Evolutionary conservation across 2,888 invertebrate genomes (phyloP).

Genomic region (Amblyjoppa fuscipennis): DNA sequence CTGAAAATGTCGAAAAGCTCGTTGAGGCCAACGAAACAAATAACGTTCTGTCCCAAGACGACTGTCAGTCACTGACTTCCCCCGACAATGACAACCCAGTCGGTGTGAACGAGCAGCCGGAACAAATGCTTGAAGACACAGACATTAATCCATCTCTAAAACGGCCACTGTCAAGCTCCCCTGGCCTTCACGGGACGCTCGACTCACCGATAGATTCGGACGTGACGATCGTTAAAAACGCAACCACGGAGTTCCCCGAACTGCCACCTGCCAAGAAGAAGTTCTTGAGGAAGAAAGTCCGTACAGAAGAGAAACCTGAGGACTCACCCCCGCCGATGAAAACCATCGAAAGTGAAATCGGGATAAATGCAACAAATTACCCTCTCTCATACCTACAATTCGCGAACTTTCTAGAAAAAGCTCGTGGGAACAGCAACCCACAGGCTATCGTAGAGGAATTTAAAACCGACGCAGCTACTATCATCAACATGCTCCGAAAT

Average conservation of each 20-base stretch:
- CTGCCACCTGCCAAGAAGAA: not conserved
- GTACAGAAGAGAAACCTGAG: not conserved
- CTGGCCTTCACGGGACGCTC: not conserved
- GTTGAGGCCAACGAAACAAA: not conserved
- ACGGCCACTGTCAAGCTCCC: not conserved
- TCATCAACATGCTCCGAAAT: not conserved
- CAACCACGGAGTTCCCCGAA: not conserved
- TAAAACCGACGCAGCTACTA: not conserved
- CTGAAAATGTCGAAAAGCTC: not conserved
- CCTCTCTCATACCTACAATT: constrained; percentile 22
- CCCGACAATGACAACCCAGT: not conserved
- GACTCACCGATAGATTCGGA: not conserved
- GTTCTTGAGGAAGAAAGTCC: not conserved
- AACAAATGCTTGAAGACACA: not conserved
- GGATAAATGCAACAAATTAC: not conserved
- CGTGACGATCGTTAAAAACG: not conserved
- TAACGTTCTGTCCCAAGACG: not conserved
- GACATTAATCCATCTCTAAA: not conserved
- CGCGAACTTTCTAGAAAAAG: constrained; percentile 34
- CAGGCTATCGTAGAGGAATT: not conserved
- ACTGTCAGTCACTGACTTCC: not conserved
- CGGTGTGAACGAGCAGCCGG: not conserved
- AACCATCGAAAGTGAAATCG: not conserved
- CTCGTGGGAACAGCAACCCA: not conserved
- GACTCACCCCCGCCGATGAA: not conserved